Base-by-base conservation (phyloP, 2,797 vertebrate genomes). In the Periophthalmus magnuspinnatus region DNA sequence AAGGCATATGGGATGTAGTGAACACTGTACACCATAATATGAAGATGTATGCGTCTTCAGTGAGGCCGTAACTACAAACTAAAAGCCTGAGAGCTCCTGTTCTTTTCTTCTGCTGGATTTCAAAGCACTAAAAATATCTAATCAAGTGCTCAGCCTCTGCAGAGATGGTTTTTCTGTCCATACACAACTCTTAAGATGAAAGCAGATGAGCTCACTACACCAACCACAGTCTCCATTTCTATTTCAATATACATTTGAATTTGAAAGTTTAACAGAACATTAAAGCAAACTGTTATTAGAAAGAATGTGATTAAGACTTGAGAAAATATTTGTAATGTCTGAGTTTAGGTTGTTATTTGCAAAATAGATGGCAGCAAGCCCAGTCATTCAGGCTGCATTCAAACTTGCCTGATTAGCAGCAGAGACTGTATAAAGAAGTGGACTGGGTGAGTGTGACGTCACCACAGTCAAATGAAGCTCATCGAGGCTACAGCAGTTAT, bases 71-170 rank as follows among this genome's bases (percentile, higher is more conserved):
- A 63, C 36, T 17, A 45, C n/a, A 24, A 45, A 17, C 28, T 6
- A 57, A 13, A 28, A 16, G 24, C 55, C 55, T 11, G 22, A 17
- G 55, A 7, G 55, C 24, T 7, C 13, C 47, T 2, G 52, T 68
- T 75, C 54, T 68, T 66, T 70, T 75, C 55, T 52, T 65, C 19
- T 75, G 71, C 68, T 66, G 69, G 65, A 68, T 60, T 69, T 58
- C 55, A 60, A 70, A 56, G 65, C 13, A 38, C 7, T 61, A 48
- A 76, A 41, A 41, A 24, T 36, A 76, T 55, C 24, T 6, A 48
- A 28, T 60, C 10, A 54, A 65, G 41, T 59, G 10, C 32, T 48
- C 22, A 19, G 41, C 50, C 45, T 56, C 71, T 16, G 5, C 10
- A 8, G n/a, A 62, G 59, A 41, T 22, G 11, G 13, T 3, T 14